Base-by-base conservation (phyloP, 2,888 invertebrate species). In the Hetaerina titia region DNA sequence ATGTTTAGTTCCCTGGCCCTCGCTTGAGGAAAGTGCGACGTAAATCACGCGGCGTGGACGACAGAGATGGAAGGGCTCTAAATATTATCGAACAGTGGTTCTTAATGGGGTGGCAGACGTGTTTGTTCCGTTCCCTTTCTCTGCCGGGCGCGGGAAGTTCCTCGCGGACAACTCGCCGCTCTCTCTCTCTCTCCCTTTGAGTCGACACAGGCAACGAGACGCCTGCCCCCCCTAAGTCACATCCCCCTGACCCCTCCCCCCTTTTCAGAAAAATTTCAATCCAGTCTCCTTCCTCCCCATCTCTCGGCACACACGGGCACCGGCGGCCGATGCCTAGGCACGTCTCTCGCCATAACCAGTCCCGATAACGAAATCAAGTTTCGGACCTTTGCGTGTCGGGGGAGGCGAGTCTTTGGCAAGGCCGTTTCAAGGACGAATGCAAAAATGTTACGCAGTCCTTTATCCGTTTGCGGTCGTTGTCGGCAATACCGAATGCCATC, bases 361-460 rank as follows among this genome's bases (percentile, higher is more conserved):
- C 89, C 58, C 56, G 89, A 58, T 89, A 89, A 89, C 58, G 58
- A 89, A 56, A 89, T 89, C 58, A 9, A 57, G 58, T 63, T 63
- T 15, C 25, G 64, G 64, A 64, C 64, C 90, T 22, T 45, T 45
- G 45, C 31, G 31, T 15, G 25, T 81, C 22, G 81, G n/a, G 74
- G 25, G 13, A 9, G 74, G 25, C 25, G 74, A 57, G 69, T 22
- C 45, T 25, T 56, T 88, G 45, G 17, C 74, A 74, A 92, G 92
- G 92, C 56, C 92, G 25, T n/a, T n/a, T 17, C 69, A 69, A 92
- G 92, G 92, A 56, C 74, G 92, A n/a, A 56, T 90, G 60, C 74
- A n/a, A 92, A 92, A 92, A 31, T 64, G 56, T 22, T 57, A 69
- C n/a, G 69, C 22, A 22, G 25, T 13, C 4, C 25, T 22, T 92